Evolutionary conservation across 2,797 vertebrate genomes (phyloP), one percentile per base, ranked within the genome.

Genomic region (Darevskia nairensis): DNA sequence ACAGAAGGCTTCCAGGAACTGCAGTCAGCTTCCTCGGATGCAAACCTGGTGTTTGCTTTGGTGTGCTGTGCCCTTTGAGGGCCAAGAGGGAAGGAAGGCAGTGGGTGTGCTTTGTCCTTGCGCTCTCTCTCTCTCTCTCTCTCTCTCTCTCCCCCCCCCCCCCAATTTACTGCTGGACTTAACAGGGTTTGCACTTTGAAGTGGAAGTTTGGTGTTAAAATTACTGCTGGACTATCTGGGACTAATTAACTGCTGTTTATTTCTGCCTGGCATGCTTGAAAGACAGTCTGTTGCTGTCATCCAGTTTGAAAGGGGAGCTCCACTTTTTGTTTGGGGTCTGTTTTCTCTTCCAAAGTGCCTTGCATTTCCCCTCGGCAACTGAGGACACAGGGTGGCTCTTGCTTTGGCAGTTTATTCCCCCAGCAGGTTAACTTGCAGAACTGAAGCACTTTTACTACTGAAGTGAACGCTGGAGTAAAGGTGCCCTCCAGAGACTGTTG

Each of bases 191-290:
- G 35, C 74, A 78, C 61, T 68, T 78, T 79, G 41, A 8, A 29
- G 15, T 10, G 15, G 35, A 8, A 9, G 25, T 85, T 61, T 74
- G 71, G 35, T 29, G 23, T 68, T 50, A 50, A 8, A 39, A 55
- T 86, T 8, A 55, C 44, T 69, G 66, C 85, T 86, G 64, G 76
- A 72, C 50, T 55, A 39, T 84, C 46, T 55, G n/a, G 50, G 69
- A 35, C 5, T 79, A 9, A n/a, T 50, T 35, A 50, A 35, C 85
- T 86, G 76, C 32, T 3, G 3, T 4, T 50, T 59, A 41, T 71
- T 69, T 41, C 35, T 29, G 4, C 39, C 35, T 41, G 44, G 41
- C 21, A 68, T 68, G 15, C 76, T 86, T 85, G 72, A 85, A 85
- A 39, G 55, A 27, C 6, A 21, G 32, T 13, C 55, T n/a, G 32